These are phyloP conservation scores for Triplophysa bombifrons DNA, from an alignment of 2,797 vertebrate species.

Conservation along the genomic window DNA sequence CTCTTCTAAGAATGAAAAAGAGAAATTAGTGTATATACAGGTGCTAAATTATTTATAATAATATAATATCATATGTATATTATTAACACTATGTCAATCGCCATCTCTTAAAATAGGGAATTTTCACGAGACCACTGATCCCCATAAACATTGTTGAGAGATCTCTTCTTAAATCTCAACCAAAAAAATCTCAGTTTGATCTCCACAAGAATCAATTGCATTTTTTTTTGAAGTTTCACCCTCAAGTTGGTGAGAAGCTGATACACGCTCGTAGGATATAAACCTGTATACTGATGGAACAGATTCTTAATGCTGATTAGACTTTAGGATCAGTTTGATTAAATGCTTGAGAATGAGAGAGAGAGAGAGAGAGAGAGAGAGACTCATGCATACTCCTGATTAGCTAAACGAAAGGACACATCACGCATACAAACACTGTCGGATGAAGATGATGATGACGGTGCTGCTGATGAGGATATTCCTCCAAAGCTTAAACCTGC, in stretches of 20 bases:
- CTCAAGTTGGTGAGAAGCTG: neutral
- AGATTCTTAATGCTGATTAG: constrained; percentile 17
- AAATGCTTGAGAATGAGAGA: neutral
- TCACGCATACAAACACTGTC: constrained; percentile 44
- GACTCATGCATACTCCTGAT: constrained; percentile 40
- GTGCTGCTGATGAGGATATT: constrained; percentile 44
- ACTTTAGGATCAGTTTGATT: constrained; percentile 25
- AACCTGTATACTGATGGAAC: neutral
- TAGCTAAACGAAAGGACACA: constrained; percentile 40
- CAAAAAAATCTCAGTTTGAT: neutral
- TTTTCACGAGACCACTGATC: neutral
- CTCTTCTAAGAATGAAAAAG: no score
- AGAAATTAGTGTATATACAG: no score
- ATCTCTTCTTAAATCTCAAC: neutral
- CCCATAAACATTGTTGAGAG: neutral
- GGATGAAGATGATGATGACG: constrained; percentile 27
- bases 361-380: neutral
- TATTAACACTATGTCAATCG: neutral
- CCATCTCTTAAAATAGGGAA: neutral
- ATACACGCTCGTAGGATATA: constrained; percentile 8
- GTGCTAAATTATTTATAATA: no score
- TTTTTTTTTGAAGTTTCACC: neutral
- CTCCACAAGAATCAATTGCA: neutral
- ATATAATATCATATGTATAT: no score
- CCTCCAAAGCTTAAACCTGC: constrained; percentile 23